Conservation (phyloP, 2,888 invertebrate species). For the Hipparchia semele region DNA sequence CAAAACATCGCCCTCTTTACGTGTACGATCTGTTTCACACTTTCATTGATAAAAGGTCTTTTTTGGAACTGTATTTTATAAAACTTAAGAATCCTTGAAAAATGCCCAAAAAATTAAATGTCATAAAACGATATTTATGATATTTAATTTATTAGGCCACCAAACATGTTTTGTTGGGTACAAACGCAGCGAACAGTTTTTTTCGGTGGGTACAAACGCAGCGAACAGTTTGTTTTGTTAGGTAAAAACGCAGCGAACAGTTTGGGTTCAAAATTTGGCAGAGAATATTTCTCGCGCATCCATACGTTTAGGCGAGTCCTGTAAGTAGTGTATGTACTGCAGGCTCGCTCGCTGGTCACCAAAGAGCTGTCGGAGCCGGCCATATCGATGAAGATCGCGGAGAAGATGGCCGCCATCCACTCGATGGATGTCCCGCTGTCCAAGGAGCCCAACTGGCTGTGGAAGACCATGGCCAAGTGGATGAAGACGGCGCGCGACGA, state of each 20-base stretch:
- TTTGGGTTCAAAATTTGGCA: neutral
- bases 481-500: constrained; percentile 79
- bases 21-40: no score
- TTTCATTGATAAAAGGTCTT: no score
- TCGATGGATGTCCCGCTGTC: constrained; percentile 96
- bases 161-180: neutral
- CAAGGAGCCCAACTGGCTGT: constrained; percentile 97
- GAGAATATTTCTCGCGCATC: no score
- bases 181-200: neutral
- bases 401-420: constrained; percentile 97
- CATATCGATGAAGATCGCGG: constrained; percentile 93
- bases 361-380: constrained; percentile 90
- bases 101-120: no score
- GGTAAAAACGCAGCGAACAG: neutral
- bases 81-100: no score
- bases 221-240: no score
- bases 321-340: constrained; percentile 35
- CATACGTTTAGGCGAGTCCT: neutral
- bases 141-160: no score
- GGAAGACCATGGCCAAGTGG: constrained; percentile 95
- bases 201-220: no score
- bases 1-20: no score
- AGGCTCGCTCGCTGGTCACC: constrained; percentile 94
- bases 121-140: no score
- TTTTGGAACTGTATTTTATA: no score